These are phyloP conservation scores for Lophotis ruficrista DNA, from an alignment of 2,113 vertebrate genomes.

Conservation along the genomic window DNA sequence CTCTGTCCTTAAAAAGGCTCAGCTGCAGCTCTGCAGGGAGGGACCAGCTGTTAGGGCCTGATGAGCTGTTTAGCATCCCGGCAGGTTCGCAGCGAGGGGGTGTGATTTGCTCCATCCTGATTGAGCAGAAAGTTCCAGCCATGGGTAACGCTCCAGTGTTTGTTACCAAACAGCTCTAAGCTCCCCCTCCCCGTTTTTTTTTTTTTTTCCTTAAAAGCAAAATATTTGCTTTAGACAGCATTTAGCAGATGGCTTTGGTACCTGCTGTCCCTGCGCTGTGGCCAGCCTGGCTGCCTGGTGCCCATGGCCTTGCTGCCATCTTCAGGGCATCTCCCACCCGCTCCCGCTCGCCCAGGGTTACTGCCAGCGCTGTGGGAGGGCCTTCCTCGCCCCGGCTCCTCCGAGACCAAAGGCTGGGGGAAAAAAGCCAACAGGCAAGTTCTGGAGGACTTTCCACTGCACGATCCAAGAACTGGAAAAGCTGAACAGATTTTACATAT, in stretches of 20 bases:
- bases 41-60: not conserved
- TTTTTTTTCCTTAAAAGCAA: not conserved
- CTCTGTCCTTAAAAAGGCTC: not conserved
- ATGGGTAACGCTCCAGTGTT: not conserved
- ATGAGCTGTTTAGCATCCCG: not conserved
- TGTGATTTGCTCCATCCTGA: not conserved
- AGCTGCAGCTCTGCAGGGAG: not conserved
- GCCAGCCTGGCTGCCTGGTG: not conserved
- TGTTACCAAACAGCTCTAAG: not conserved
- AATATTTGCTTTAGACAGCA: not conserved
- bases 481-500: conserved; percentile 62
- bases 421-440: conserved; percentile 29
- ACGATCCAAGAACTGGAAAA: conserved; percentile 45
- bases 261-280: not conserved
- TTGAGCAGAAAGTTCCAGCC: not conserved
- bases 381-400: not conserved
- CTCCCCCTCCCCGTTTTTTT: not conserved
- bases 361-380: not conserved
- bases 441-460: conserved; percentile 48
- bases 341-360: not conserved
- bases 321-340: not conserved
- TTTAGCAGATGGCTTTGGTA: not conserved
- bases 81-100: not conserved
- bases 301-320: conserved; percentile 41
- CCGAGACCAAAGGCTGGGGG: not conserved